Conservation (phyloP, 2,113 vertebrate species). For the Butorides virescens region DNA sequence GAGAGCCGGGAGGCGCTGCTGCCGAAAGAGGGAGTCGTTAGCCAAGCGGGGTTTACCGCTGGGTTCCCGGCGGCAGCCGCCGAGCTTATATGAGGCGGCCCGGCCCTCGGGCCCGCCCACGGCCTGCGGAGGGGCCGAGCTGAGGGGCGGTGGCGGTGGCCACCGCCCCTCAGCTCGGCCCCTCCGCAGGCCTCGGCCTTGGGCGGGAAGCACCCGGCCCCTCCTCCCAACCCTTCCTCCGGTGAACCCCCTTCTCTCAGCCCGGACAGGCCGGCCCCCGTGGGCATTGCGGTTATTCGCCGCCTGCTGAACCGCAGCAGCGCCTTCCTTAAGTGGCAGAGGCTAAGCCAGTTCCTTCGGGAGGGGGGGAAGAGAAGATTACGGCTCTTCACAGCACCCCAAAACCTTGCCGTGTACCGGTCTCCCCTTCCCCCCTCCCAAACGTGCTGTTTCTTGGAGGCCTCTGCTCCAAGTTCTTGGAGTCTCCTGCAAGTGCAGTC, state of each 20-base stretch:
- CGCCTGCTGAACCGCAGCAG: accelerated
- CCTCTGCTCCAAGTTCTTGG: background rate
- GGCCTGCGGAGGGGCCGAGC: background rate
- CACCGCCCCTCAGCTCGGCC: background rate
- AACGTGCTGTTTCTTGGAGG: background rate
- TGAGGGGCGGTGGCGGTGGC: background rate
- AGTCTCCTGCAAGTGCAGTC: background rate
- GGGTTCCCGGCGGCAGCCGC: accelerated
- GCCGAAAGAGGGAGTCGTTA: accelerated
- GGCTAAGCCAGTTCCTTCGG: background rate
- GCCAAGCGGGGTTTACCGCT: accelerated
- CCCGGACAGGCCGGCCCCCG: background rate
- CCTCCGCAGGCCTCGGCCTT: background rate
- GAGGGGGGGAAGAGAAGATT: too few species aligned
- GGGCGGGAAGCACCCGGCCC: background rate
- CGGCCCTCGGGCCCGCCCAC: background rate
- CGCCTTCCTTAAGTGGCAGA: background rate
- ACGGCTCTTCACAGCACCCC: background rate
- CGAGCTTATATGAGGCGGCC: background rate
- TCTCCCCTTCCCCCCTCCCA: background rate
- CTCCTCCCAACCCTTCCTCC: slow-evolving; percentile 16
- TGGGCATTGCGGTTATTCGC: accelerated
- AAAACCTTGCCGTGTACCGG: too few species aligned
- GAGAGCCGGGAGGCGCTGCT: accelerated
- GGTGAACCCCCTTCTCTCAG: background rate